Percentiles rank a stretch among this genome's conserved stretches.
These are phyloP conservation scores for Tachuris rubrigastra DNA, from an alignment of 2,113 vertebrate species.

Conservation along the genomic window DNA sequence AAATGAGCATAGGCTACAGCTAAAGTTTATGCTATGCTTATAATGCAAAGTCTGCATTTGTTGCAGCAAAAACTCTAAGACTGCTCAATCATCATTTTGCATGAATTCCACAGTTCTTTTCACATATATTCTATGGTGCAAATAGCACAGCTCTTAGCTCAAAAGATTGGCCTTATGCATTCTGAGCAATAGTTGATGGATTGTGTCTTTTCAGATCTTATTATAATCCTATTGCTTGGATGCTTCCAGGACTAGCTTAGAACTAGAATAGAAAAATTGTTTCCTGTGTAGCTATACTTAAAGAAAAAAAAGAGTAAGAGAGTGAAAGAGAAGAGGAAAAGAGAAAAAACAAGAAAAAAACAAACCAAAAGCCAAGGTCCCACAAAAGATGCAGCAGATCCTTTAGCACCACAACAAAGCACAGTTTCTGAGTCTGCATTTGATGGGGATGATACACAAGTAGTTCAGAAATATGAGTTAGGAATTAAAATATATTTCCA, in stretches of 20 bases:
- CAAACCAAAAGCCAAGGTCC: background rate
- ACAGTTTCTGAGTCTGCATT: background rate
- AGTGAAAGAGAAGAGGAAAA: fast-evolving
- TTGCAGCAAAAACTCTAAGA: background rate
- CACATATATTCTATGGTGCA: background rate
- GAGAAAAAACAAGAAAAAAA: background rate
- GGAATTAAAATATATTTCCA: background rate
- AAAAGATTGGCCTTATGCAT: background rate
- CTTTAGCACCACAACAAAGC: background rate
- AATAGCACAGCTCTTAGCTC: background rate
- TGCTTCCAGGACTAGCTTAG: background rate
- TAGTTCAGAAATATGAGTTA: background rate
- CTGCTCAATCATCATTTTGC: background rate
- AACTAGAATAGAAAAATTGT: background rate
- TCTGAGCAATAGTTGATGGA: background rate
- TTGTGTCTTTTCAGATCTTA: background rate
- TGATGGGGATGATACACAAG: background rate
- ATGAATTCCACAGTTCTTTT: background rate
- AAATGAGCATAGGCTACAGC: background rate
- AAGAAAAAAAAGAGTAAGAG: background rate
- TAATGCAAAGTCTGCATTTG: background rate
- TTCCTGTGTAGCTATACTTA: background rate
- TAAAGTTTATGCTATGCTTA: background rate
- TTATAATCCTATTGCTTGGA: background rate
- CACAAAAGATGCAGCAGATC: background rate